Percentiles rank a stretch among this genome's conserved stretches.
phyloP scores from a whole-genome alignment of 92 coral and sea anemone species.

The Palythoa grandiflora region DNA sequence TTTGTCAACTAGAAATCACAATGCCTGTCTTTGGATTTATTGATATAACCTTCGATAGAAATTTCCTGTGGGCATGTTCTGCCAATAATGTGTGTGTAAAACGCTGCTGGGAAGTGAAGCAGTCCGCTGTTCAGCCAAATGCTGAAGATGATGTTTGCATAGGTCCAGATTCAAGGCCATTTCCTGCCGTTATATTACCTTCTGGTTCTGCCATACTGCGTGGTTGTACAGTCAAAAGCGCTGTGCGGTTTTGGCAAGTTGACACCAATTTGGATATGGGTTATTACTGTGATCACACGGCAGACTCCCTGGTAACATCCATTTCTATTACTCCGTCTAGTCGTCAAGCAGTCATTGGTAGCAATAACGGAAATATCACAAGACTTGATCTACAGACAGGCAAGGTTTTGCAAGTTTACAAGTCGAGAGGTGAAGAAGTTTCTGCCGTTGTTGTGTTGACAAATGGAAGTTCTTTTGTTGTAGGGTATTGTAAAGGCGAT shows the following conservation, averaged over 20 bases:
- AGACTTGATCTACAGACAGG: constrained; percentile 60
- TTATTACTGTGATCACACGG: constrained; percentile 39
- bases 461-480: constrained; percentile 30
- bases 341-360: constrained; percentile 55
- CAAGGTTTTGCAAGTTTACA: constrained; percentile 45
- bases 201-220: constrained; percentile 56
- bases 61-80: constrained; percentile 49
- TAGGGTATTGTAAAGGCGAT: constrained; percentile 30
- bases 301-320: constrained; percentile 49
- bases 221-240: constrained; percentile 22
- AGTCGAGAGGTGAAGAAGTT: background rate
- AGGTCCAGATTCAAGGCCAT: constrained; percentile 61
- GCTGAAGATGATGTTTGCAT: background rate
- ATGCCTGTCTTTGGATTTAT: constrained; percentile 61
- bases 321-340: constrained; percentile 43
- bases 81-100: constrained; percentile 41
- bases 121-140: background rate
- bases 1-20: constrained; percentile 6
- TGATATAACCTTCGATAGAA: constrained; percentile 32
- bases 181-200: constrained; percentile 51
- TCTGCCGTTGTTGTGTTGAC: constrained; percentile 28
- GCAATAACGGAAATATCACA: constrained; percentile 56
- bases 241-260: constrained; percentile 52
- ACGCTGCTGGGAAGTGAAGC: background rate
- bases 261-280: constrained; percentile 58